Base-by-base conservation (phyloP, 2,797 vertebrate species). In the Sebastes alutus region DNA sequence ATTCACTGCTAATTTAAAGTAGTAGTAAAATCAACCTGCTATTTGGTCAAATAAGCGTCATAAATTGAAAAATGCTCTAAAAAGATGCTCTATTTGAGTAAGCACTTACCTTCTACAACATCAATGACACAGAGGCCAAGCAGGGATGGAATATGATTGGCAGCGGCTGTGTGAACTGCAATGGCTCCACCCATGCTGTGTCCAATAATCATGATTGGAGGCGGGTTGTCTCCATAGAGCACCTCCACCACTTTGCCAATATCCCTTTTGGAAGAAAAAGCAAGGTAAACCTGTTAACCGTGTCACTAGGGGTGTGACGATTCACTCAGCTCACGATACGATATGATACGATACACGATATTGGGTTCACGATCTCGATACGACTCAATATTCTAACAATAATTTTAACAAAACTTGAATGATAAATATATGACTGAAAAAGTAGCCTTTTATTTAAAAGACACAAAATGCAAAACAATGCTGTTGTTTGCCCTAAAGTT, bases 101-200 rank as follows among this genome's bases (percentile, higher is more conserved):
- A 55, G 6, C 72, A 46, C 89, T 92, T 88, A 98, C 99, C 99
- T 96, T 99, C 99, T 58, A 99, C 99, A 0, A 99, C 98, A 42
- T 99, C 99, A 22, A 99, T 99, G 93, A 99, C 98, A 89, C 98
- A 99, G 30, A 99, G 96, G 61, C 98, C 99, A 60, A 99, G 92
- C 72, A 99, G 92, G 10, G 97, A 98, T 1, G 98, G 97, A 74
- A 99, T 81, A 49, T 97, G 93, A 89, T 97, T 99, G 42, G 97
- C 96, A 0, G 94, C 94, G 0, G 98, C 97, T 0, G 98, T 96
- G 92, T 99, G 98, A 77, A 99, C 98, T 0, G 98, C 98, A n/a
- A 99, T 98, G 73, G 99, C 99, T 0, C 99, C 99, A 0, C 99
- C 99, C 98, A 99, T 99, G 93, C 99, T 99, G 94, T 99, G 99